Evolutionary conservation across 2,113 vertebrate genomes (phyloP).

Genomic region (Fregetta grallaria): DNA sequence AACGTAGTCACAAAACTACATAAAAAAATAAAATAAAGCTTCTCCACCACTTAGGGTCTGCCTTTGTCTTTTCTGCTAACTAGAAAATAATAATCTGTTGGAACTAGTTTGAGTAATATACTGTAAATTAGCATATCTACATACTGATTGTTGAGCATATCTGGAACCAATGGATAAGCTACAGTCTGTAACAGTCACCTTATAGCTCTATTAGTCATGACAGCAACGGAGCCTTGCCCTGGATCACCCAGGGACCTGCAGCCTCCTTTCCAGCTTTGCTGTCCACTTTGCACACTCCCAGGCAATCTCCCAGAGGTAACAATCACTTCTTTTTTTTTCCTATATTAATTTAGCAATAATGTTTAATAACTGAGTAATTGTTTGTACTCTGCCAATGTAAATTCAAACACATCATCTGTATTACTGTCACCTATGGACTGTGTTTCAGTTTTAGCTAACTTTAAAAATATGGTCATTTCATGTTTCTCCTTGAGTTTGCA

Average conservation of each 20-base stretch:
- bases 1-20: background rate
- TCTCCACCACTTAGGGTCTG: background rate
- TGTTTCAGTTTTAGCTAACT: background rate
- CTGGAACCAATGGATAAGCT: conserved; percentile 39
- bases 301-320: background rate
- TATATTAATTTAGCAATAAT: background rate
- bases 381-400: background rate
- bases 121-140: conserved; percentile 20
- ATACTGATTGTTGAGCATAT: background rate
- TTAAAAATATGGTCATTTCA: background rate
- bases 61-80: background rate
- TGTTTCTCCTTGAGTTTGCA: background rate
- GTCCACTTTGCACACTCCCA: background rate
- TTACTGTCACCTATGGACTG: background rate
- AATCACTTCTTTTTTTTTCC: background rate
- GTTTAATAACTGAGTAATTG: background rate
- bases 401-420: background rate
- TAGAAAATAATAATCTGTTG: background rate
- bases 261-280: background rate
- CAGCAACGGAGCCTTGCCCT: background rate
- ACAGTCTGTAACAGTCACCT: background rate
- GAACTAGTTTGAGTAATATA: background rate
- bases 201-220: background rate
- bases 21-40: background rate
- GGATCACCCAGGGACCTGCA: background rate